These are phyloP conservation scores for Platichthys flesus DNA, from an alignment of 2,113 vertebrate genomes.

Conservation along the genomic window DNA sequence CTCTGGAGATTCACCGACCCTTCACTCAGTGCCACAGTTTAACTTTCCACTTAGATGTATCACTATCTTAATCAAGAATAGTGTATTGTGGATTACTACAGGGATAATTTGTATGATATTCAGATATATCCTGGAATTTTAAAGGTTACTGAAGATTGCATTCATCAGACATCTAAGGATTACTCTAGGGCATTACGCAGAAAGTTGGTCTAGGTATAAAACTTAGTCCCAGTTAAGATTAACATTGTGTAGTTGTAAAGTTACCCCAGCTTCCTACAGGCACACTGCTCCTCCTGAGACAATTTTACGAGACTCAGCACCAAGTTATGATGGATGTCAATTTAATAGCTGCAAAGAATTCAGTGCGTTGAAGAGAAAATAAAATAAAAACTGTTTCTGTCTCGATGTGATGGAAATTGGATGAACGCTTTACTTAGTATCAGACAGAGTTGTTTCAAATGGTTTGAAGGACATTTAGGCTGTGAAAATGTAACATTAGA, in stretches of 20 bases:
- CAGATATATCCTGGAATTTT: conserved; percentile 23
- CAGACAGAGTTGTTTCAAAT: not conserved
- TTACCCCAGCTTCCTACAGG: conserved; percentile 1
- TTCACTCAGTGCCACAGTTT: conserved; percentile 43
- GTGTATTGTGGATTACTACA: conserved; percentile 54
- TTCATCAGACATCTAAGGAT: conserved; percentile 37
- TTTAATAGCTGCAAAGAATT: not conserved
- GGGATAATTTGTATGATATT: conserved; percentile 46
- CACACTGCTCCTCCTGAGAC: not conserved
- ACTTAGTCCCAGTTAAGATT: conserved; percentile 11
- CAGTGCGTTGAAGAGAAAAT: not conserved
- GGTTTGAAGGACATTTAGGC: not conserved
- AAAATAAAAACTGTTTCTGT: conserved; percentile 2
- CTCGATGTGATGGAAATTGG: not conserved
- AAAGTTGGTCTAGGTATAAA: conserved; percentile 18
- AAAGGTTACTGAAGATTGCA: conserved; percentile 13
- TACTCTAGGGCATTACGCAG: conserved; percentile 12
- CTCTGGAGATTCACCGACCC: conserved; percentile 48
- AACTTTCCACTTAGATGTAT: conserved; percentile 14
- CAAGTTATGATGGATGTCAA: not conserved
- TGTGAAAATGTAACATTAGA: not conserved
- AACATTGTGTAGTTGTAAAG: conserved; percentile 30
- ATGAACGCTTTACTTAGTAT: not conserved
- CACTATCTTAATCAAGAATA: conserved; percentile 56
- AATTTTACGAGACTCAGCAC: not conserved